These are phyloP conservation scores for Caligus rogercresseyi DNA, from an alignment of 1,140 invertebrate genomes.

Conservation along the genomic window DNA sequence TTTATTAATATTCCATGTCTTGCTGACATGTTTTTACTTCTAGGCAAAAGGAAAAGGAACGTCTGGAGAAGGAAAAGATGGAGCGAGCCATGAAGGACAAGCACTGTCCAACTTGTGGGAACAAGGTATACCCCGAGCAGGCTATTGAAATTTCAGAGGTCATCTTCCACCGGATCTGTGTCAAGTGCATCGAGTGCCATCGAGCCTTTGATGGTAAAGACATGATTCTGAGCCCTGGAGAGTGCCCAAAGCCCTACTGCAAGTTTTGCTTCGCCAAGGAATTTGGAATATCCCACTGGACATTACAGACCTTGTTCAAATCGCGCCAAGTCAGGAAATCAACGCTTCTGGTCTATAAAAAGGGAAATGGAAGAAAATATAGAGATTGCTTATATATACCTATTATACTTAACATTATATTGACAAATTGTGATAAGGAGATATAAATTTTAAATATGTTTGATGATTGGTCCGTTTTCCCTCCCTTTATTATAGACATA, in stretches of 20 bases:
- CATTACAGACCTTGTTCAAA: conserved; percentile 10
- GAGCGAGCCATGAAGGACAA: conserved; percentile 7
- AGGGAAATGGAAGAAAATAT: not conserved
- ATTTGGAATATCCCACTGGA: conserved; percentile 10
- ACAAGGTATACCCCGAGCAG: conserved; percentile 9
- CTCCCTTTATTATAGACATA: too few species aligned
- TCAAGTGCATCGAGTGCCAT: conserved; percentile 14
- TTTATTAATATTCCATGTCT: not conserved
- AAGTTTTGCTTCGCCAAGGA: conserved; percentile 17
- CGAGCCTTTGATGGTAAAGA: conserved; percentile 7
- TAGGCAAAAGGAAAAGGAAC: conserved; percentile 1
- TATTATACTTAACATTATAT: too few species aligned
- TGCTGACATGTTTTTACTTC: not conserved
- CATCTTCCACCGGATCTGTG: conserved; percentile 6
- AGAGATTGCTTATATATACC: too few species aligned
- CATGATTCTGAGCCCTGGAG: not conserved
- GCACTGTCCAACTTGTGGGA: conserved; percentile 6
- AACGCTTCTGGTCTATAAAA: not conserved
- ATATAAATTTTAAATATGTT: too few species aligned
- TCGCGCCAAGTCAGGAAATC: conserved; percentile 5
- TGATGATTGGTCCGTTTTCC: too few species aligned
- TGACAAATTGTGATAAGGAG: too few species aligned
- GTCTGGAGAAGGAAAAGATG: conserved; percentile 10
- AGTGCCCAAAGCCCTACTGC: conserved; percentile 7
- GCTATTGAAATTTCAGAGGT: conserved; percentile 8